Conservation (phyloP, 2,888 invertebrate species). For the Nomada fucata region DNA sequence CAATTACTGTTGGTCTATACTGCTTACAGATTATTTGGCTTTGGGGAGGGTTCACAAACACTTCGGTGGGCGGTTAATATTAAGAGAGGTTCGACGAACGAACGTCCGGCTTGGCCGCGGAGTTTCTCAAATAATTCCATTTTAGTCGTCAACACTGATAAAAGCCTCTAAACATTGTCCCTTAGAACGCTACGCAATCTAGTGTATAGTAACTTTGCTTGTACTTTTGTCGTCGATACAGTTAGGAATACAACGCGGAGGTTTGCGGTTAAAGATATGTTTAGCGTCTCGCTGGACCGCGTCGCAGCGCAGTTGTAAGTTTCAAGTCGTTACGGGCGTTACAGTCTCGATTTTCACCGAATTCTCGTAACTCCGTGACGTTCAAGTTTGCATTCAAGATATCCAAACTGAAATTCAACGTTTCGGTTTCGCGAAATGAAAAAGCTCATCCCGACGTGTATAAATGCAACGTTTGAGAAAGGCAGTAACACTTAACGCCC, state of each 20-base stretch:
- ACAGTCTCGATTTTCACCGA: too few species aligned
- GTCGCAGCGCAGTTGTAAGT: neutral
- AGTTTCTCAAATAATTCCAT: conserved; percentile 55
- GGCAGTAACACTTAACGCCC: too few species aligned
- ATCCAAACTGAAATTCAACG: too few species aligned
- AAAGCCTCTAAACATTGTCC: conserved; percentile 53
- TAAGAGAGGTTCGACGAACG: neutral
- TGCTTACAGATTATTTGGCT: neutral
- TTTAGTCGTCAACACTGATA: conserved; percentile 61
- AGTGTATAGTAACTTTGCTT: conserved; percentile 59
- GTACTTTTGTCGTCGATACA: conserved; percentile 52
- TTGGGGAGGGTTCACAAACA: neutral
- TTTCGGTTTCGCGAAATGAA: too few species aligned
- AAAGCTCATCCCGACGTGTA: too few species aligned
- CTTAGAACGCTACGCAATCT: conserved; percentile 54
- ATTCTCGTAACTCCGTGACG: too few species aligned
- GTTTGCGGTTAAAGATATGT: conserved; percentile 45
- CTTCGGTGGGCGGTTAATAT: neutral
- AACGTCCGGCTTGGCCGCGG: conserved; percentile 14
- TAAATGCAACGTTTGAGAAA: too few species aligned
- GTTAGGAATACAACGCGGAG: conserved; percentile 55
- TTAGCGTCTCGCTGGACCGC: conserved; percentile 39
- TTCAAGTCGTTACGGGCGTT: too few species aligned
- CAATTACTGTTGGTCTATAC: neutral
- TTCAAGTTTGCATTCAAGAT: too few species aligned